phyloP scores from a whole-genome alignment of 2,797 vertebrate species.

The Allobates femoralis region DNA sequence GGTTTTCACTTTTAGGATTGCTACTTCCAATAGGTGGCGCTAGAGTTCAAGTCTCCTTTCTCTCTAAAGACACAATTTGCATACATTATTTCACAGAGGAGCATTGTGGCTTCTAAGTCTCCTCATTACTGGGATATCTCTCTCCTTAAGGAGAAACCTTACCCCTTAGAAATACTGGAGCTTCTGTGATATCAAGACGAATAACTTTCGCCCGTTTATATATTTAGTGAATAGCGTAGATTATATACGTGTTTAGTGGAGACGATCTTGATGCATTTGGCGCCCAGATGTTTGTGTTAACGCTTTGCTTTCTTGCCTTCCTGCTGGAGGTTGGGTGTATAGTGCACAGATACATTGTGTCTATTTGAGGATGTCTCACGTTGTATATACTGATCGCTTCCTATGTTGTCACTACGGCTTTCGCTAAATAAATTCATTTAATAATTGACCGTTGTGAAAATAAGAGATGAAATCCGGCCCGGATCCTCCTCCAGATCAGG shows the following conservation, averaged over 20 bases:
- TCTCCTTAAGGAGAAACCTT: no score
- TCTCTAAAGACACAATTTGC: no score
- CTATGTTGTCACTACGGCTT: constrained; percentile 24
- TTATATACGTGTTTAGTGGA: neutral
- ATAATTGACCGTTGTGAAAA: constrained; percentile 48
- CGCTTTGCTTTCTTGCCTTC: neutral
- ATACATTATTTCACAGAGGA: no score
- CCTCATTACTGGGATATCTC: no score
- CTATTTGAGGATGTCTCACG: neutral
- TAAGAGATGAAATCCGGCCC: constrained; percentile 32
- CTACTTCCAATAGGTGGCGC: no score
- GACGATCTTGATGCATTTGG: constrained; percentile 1
- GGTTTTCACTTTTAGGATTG: no score
- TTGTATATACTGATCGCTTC: constrained; percentile 1
- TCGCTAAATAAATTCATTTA: constrained; percentile 41
- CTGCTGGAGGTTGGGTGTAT: constrained; percentile 6
- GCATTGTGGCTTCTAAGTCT: no score
- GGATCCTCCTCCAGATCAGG: constrained; percentile 6
- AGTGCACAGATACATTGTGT: neutral
- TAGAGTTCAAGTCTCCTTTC: no score
- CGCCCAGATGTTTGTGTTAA: constrained; percentile 35
- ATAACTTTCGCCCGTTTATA: neutral
- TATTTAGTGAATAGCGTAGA: neutral
- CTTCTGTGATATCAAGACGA: neutral
- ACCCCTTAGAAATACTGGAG: no score